phyloP scores from a whole-genome alignment of 2,113 vertebrate genomes.

The Heterochromis multidens region DNA sequence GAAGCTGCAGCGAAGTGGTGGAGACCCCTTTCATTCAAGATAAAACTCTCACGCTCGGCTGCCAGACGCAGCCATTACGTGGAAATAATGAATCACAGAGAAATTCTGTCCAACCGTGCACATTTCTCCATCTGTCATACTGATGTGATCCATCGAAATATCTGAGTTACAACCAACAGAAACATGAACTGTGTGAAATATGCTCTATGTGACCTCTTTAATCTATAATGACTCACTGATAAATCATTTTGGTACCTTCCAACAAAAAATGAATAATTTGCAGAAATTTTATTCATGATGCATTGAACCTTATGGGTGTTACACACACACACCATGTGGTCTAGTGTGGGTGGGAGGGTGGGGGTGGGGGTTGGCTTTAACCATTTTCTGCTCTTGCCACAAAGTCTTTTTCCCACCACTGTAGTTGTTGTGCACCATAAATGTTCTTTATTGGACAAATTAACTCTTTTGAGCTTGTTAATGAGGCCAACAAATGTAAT shows the following conservation, averaged over 20 bases:
- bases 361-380: not conserved
- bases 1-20: conserved; percentile 42
- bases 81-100: conserved; percentile 66
- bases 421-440: not conserved
- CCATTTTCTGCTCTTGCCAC: not conserved
- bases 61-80: conserved; percentile 67
- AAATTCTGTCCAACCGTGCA: conserved; percentile 38
- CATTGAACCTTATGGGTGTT: not conserved
- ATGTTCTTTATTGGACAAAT: conserved; percentile 40
- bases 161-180: conserved; percentile 18
- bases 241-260: conserved; percentile 20
- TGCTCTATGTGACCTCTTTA: not conserved
- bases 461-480: not conserved
- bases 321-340: not conserved
- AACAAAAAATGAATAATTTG: not conserved
- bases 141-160: conserved; percentile 52
- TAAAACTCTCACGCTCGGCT: conserved; percentile 65
- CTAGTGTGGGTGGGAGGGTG: not conserved
- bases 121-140: conserved; percentile 30
- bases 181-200: conserved; percentile 44
- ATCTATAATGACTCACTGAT: not conserved
- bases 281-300: not conserved
- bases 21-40: conserved; percentile 67
- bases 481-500: not conserved
- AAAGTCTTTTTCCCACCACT: conserved; percentile 37